Base-by-base conservation (phyloP, 2,797 vertebrate species). In the Xiphorhynchus erythropygius region DNA sequence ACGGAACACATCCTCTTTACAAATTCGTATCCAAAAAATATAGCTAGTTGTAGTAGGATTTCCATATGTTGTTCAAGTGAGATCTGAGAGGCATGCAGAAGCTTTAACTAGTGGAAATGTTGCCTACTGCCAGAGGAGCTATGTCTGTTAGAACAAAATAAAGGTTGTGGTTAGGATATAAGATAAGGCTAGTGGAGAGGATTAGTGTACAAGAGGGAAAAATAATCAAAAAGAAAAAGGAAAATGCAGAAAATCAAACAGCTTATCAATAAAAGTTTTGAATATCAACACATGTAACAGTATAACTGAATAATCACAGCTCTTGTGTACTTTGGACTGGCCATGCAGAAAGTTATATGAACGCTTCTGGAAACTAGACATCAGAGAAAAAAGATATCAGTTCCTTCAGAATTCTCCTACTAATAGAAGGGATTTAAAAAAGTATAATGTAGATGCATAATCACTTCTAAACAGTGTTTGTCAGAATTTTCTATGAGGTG, bases 51-150 rank as follows among this genome's bases (percentile, higher is more conserved):
- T 77, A 87, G 60, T 62, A 80, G 49, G 53, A 91, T 65, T 93
- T 78, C 88, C 81, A 83, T 92, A 68, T 87, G 84, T 69, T 94
- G 62, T 42, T 92, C 74, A 70, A 92, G 77, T 46, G 33, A 90
- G 28, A 90, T 70, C 50, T 95, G 86, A 95, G 70, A 80, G 13
- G 18, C 35, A 86, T 77, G n/a, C 82, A 93, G 62, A 92, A 93
- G 53, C 53, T 85, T 56, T 35, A 92, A 75, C 37, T 56, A 14
- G 53, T 60, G 14, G n/a, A 89, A 94, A 73, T 13, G 16, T 41
- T 92, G 68, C 57, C 63, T 81, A 13, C 47, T 91, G 52, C 49
- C 79, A 89, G 73, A 32, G 57, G n/a, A 59, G 11, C 50, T 49
- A 14, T 28, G 19, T n/a, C 75, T 94, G 16, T 64, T 77, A 50